Conservation (phyloP, 2,888 invertebrate genomes). For the Calameuta idolon region DNA sequence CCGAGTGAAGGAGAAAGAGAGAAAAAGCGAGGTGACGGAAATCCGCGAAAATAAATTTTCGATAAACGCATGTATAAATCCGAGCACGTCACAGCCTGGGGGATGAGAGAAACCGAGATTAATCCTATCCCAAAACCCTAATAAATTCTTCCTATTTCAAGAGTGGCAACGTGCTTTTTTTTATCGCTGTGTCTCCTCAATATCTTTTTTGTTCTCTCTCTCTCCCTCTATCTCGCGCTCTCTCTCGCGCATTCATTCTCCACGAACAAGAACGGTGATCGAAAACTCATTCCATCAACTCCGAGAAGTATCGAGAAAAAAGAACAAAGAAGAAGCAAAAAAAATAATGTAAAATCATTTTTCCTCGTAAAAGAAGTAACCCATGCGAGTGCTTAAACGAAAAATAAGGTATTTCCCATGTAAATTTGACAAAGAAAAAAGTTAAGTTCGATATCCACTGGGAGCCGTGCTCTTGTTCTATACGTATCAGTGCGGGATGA, state of each 20-base stretch:
- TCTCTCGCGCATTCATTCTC: not conserved
- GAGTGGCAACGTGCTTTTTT: not conserved
- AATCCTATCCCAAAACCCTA: not conserved
- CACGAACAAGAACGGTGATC: conserved; percentile 11
- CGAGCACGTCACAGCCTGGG: not conserved
- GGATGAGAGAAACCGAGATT: not conserved
- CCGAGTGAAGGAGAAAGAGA: not conserved
- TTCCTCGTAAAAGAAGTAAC: not conserved
- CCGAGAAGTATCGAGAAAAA: not conserved
- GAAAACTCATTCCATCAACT: conserved; percentile 1
- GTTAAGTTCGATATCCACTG: not conserved
- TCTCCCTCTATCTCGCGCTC: conserved; percentile 8
- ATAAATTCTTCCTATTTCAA: not conserved
- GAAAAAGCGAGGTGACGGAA: not conserved
- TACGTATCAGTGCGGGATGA: not conserved
- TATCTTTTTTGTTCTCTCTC: conserved; percentile 4
- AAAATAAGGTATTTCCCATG: not conserved
- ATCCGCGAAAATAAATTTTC: not conserved
- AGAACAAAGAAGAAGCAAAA: not conserved
- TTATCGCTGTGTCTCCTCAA: not conserved
- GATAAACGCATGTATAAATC: not conserved
- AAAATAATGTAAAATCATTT: not conserved
- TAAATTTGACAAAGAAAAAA: not conserved
- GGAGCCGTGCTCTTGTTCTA: not conserved
- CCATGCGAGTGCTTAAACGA: not conserved